phyloP scores from a whole-genome alignment of 1,140 invertebrate genomes.

The Drosophila saltans region DNA sequence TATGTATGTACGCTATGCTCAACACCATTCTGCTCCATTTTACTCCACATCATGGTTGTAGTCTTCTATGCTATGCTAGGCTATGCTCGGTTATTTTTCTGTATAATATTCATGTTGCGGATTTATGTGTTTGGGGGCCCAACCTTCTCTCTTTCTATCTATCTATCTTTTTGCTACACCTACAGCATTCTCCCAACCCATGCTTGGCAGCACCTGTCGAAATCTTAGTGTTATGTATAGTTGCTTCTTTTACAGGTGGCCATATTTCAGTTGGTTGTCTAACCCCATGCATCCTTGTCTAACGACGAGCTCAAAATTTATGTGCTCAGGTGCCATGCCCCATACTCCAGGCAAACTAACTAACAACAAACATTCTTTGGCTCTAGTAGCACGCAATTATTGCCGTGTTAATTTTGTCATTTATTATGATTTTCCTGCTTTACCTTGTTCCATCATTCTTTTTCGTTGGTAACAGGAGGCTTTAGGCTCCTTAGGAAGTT shows the following conservation, averaged over 20 bases:
- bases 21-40: no score
- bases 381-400: constrained; percentile 58
- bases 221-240: constrained; percentile 51
- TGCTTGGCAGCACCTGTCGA: constrained; percentile 7
- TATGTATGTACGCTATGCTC: no score
- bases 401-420: constrained; percentile 77
- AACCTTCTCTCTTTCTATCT: background rate
- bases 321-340: constrained; percentile 52
- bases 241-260: constrained; percentile 25
- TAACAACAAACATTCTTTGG: constrained; percentile 32
- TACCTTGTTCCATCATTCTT: background rate
- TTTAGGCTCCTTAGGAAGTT: background rate
- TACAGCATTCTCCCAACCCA: background rate
- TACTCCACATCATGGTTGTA: no score
- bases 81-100: background rate
- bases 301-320: constrained; percentile 53
- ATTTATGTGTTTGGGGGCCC: constrained; percentile 49
- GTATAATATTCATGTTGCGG: constrained; percentile 66
- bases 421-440: constrained; percentile 64
- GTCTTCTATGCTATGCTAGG: background rate
- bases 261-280: constrained; percentile 25
- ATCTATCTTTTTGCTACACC: background rate
- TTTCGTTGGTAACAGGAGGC: background rate
- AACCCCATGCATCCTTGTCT: constrained; percentile 17
- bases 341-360: constrained; percentile 26